Percentiles rank a stretch among this genome's conserved stretches.
phyloP scores from a whole-genome alignment of 2,888 invertebrate genomes.

The Dichetophora obliterata region DNA sequence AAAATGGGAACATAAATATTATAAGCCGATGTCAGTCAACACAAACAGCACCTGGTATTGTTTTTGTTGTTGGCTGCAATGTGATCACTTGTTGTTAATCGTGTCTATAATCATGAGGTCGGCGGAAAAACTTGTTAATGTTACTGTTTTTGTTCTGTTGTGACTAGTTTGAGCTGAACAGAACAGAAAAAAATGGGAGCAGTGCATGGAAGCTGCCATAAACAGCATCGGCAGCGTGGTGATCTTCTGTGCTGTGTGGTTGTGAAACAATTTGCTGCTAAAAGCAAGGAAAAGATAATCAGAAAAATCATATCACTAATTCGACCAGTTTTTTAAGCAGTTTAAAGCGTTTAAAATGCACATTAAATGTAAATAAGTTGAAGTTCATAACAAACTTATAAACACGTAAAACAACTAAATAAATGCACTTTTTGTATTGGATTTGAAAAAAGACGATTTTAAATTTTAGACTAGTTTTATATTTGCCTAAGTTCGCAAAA shows the following conservation, averaged over 20 bases:
- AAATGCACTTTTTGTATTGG: too few relatives aligned
- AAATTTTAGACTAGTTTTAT: too few relatives aligned
- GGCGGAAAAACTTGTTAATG: neutral
- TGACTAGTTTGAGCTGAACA: neutral
- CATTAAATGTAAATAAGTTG: too few relatives aligned
- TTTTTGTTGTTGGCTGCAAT: neutral
- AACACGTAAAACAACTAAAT: too few relatives aligned
- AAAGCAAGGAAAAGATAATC: too few relatives aligned
- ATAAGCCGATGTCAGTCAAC: neutral
- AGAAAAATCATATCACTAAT: too few relatives aligned
- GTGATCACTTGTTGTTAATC: neutral
- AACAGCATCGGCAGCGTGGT: neutral
- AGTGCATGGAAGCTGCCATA: neutral
- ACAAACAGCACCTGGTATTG: conserved; percentile 17
- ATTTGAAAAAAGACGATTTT: too few relatives aligned
- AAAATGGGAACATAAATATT: neutral
- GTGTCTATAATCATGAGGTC: neutral
- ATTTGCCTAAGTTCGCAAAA: too few relatives aligned
- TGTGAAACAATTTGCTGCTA: too few relatives aligned
- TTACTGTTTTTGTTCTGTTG: neutral
- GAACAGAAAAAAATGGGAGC: neutral
- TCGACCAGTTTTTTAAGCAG: too few relatives aligned
- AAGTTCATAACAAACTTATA: too few relatives aligned
- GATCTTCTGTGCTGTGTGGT: neutral
- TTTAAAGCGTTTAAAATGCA: too few relatives aligned